Conservation (phyloP, 1,140 invertebrate species). For the Eulimnadia texana region DNA sequence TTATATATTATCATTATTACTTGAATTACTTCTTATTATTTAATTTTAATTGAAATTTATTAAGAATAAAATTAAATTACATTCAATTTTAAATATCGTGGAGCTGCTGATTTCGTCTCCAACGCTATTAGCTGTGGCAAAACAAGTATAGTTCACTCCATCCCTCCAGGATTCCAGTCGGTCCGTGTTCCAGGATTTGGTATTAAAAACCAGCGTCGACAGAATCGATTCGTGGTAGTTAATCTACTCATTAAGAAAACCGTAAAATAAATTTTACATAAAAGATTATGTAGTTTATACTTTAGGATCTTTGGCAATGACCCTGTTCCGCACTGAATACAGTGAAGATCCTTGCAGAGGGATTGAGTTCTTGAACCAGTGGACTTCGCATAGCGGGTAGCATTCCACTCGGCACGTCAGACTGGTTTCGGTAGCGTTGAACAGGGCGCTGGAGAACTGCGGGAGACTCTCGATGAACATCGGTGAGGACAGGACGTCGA, state of each 20-base stretch:
- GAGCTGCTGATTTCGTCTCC: conserved; percentile 50
- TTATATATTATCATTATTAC: too few relatives aligned
- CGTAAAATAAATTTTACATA: neutral
- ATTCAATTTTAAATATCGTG: conserved; percentile 71
- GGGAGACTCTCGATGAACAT: conserved; percentile 66
- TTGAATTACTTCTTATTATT: too few relatives aligned
- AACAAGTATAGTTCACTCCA: conserved; percentile 69
- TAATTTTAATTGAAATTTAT: too few relatives aligned
- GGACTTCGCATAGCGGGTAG: conserved; percentile 59
- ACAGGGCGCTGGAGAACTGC: conserved; percentile 62
- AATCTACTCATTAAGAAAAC: conserved; percentile 20
- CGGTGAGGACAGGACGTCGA: conserved; percentile 68
- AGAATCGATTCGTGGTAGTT: conserved; percentile 77
- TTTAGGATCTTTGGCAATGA: neutral
- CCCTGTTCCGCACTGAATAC: conserved; percentile 29
- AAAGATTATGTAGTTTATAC: neutral
- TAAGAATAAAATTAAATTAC: too few relatives aligned
- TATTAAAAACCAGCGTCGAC: conserved; percentile 66
- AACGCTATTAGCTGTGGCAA: conserved; percentile 53
- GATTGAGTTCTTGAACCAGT: conserved; percentile 60
- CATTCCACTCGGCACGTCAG: conserved; percentile 78
- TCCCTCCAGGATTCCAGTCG: conserved; percentile 56
- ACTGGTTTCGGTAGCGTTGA: conserved; percentile 54
- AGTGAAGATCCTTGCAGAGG: conserved; percentile 34
- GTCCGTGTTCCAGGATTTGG: conserved; percentile 60